Base-by-base conservation (phyloP, 1,140 invertebrate species). In the Drosophila novamexicana region DNA sequence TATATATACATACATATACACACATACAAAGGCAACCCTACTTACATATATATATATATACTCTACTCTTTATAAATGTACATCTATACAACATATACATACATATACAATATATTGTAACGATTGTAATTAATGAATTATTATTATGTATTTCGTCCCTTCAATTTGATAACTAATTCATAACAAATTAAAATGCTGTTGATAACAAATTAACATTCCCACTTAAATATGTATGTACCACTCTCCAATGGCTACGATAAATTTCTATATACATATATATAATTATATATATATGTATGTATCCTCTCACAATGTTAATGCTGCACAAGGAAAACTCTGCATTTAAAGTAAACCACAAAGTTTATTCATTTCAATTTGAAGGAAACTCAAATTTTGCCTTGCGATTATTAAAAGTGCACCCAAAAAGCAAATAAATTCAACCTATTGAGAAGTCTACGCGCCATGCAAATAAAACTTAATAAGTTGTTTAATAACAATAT, bases 251-350 rank as follows among this genome's bases (percentile, higher is more conserved):
- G 74, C 74, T 77, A 79, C 45, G 36, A 74, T 32, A 62, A 73
- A 78, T 88, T 78, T 88, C 14, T 39, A 37, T 52, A 71, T 72
- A 14, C n/a, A 14, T 56, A 37, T 58, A 66, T 72, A 80, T 74
- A 66, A 6, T n/a, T n/a, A n/a, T 42, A 6, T 47, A 37, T 50
- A 74, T 70, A 42, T n/a, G 1, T 50, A 37, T 52, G 70, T 71
- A 80, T 74, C 69, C 69, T 82, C 77, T 82, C 77, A 90, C 86
- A 90, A 90, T 83, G 88, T 90, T 90, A 90, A 90, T 83, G 86
- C 86, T 91, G 88, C 88, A 91, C 88, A 91, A 86, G 59, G 74
- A 90, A 91, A 86, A 72, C 81, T 91, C 81, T 91, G 88, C 88
- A 91, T 91, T 91, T 91, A 91, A 91, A 76, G 50, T 68, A 84